A percentile compares a stretch with the other conserved stretches of the same genome.
Conservation (phyloP, 2,113 vertebrate species). For the Elephantulus edwardii region DNA sequence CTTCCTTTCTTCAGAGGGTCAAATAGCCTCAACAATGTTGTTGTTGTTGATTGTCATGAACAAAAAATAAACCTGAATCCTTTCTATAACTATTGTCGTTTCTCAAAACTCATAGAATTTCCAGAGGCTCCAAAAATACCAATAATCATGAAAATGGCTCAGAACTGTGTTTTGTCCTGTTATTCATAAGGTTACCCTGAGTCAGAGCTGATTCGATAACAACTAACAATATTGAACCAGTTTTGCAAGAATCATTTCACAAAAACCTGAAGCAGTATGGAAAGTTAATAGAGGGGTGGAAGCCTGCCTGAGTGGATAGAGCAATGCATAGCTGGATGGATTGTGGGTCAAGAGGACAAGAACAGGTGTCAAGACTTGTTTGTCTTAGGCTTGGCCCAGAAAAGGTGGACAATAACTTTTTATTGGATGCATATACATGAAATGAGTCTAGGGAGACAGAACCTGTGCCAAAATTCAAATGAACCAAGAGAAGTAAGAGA, state of each 20-base stretch:
- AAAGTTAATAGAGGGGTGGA: too few relatives aligned
- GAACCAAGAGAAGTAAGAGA: not conserved
- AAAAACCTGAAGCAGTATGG: too few relatives aligned
- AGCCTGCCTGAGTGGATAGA: too few relatives aligned
- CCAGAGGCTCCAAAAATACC: not conserved
- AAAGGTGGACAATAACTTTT: not conserved
- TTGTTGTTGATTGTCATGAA: too few relatives aligned
- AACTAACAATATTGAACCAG: not conserved
- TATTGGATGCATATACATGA: not conserved
- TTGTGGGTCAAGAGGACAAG: not conserved
- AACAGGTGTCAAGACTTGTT: not conserved
- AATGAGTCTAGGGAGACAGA: fast-evolving
- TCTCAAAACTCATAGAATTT: too few relatives aligned
- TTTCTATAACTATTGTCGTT: too few relatives aligned
- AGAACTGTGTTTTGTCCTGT: not conserved
- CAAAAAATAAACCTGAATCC: too few relatives aligned
- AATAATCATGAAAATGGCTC: not conserved
- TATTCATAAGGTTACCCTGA: not conserved
- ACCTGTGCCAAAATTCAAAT: not conserved
- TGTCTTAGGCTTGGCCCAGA: not conserved
- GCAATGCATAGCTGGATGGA: too few relatives aligned
- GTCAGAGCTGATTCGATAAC: not conserved
- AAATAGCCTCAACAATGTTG: not conserved
- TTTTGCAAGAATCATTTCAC: too few relatives aligned
- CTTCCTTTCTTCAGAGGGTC: not conserved